Conservation (phyloP, 2,113 vertebrate species). For the Cinclus cinclus region DNA sequence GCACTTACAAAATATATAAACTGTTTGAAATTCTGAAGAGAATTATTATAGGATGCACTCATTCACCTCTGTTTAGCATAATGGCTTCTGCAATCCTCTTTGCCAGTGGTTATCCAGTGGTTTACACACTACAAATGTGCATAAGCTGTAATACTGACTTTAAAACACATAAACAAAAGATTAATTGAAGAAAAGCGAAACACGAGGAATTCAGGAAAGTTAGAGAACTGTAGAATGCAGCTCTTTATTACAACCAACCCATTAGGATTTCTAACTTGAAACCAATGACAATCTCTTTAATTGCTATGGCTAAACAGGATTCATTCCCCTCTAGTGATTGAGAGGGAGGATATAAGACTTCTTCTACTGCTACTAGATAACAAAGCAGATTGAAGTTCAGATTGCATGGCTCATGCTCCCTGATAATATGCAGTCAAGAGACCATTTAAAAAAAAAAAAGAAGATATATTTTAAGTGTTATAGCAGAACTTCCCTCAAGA, state of each 20-base stretch:
- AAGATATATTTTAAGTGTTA: not conserved
- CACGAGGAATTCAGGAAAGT: not conserved
- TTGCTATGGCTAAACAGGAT: not conserved
- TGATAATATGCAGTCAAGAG: not conserved
- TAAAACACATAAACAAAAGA: not conserved
- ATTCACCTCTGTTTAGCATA: not conserved
- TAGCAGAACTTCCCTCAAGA: not conserved
- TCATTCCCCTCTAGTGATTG: not conserved
- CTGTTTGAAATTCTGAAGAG: slow-evolving; percentile 11
- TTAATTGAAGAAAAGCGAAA: not conserved
- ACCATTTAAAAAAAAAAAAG: not conserved
- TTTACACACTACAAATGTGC: not conserved
- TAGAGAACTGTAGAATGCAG: not conserved
- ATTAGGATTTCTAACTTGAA: not conserved
- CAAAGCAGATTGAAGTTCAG: not conserved
- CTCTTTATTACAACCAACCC: not conserved
- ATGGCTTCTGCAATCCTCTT: not conserved
- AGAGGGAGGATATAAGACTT: not conserved
- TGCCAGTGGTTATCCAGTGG: slow-evolving; percentile 7
- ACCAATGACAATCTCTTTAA: not conserved
- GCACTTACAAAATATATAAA: not conserved
- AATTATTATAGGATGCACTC: not conserved
- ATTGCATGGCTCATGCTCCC: not conserved
- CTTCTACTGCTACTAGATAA: not conserved
- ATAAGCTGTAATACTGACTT: not conserved